Evolutionary conservation across 2,113 vertebrate genomes (phyloP), one percentile per base, ranked within the genome.

Genomic region (Psittacara wagleri): DNA sequence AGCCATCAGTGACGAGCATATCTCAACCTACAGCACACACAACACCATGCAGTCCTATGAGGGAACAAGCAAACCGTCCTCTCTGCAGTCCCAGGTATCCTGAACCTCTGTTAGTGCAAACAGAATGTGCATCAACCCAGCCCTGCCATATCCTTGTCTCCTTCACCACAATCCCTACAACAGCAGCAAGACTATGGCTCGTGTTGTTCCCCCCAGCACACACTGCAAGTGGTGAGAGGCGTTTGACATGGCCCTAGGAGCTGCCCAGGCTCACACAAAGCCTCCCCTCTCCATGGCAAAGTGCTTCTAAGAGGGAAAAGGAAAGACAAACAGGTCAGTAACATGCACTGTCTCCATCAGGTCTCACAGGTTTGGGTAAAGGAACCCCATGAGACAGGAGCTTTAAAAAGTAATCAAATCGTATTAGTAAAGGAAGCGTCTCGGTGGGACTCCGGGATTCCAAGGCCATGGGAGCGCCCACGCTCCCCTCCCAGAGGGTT

Each of bases 261-360:
- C 94, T 80, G 20, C 74, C 52, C 85, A 52, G 63, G 78, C 90
- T 90, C 82, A 18, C 79, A 52, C 49, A 88, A 94, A 95, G 62
- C 78, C 66, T 94, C n/a, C 46, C 39, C 75, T 76, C 78, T 31
- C 66, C 9, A 0, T 13, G 16, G 57, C 52, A 92, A 87, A 91
- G 84, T 41, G 57, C 75, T 70, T 79, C 59, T 52, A 51, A 90
- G 67, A 79, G 49, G 48, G 39, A 57, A 81, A 72, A 76, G 63
- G 69, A 62, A 67, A 76, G 59, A 62, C 64, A 52, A 91, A 79
- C 15, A 76, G 57, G 57, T 61, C 57, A 43, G 44, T 10, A 49
- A 85, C 23, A 62, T 4, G 31, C 44, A 16, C 17, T 27, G 35
- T 31, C 28, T 28, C 37, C 24, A 5, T n/a, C 55, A 33, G 43